Conservation (phyloP, 2,113 vertebrate species). For the Nestor notabilis region DNA sequence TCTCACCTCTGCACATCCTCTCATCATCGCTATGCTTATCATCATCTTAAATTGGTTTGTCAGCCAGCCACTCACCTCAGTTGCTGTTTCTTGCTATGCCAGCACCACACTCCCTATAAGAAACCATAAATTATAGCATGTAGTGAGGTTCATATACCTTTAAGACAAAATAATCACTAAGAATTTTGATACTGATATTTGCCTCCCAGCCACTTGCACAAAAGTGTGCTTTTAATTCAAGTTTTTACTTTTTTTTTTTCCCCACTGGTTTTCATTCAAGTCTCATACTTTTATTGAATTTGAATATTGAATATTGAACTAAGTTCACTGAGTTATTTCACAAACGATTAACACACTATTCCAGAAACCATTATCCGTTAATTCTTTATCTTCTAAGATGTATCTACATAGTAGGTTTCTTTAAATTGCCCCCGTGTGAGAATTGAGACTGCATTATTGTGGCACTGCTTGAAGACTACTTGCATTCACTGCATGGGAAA, state of each 20-base stretch:
- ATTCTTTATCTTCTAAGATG: background rate
- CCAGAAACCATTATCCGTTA: background rate
- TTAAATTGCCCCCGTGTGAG: background rate
- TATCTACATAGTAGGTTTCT: background rate
- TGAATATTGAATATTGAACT: conserved; percentile 6
- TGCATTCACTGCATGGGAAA: background rate
- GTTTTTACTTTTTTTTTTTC: conserved; percentile 46
- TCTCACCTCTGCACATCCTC: background rate
- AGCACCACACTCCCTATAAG: background rate
- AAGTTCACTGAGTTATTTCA: background rate
- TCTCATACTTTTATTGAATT: background rate
- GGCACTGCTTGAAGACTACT: background rate
- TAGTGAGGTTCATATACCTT: background rate
- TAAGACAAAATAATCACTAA: conserved; percentile 27
- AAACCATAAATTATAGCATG: conserved; percentile 41
- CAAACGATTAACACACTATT: background rate
- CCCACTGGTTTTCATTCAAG: conserved; percentile 15
- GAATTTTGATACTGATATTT: conserved; percentile 34
- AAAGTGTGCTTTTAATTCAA: conserved; percentile 25
- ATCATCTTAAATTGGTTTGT: conserved; percentile 55
- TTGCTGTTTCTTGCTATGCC: conserved; percentile 37
- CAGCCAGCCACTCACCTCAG: conserved; percentile 43
- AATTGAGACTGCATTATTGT: background rate
- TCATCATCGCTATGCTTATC: conserved; percentile 8
- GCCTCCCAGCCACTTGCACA: conserved; percentile 29